These are phyloP conservation scores for Lamproptera curius DNA, from an alignment of 2,888 invertebrate genomes.

Conservation along the genomic window DNA sequence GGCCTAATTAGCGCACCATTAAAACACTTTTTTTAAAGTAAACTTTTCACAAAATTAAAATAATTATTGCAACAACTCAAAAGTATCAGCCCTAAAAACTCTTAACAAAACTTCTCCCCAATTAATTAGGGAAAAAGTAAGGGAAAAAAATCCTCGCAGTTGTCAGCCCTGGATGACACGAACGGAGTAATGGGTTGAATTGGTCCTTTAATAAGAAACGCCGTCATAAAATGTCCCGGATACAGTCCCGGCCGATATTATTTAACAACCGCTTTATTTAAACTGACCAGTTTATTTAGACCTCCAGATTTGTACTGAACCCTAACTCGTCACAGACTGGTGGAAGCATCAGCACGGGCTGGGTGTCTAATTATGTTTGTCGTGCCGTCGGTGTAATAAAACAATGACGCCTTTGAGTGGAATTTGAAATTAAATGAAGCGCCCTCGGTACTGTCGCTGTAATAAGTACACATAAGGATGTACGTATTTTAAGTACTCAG, in stretches of 20 bases:
- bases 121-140: too few relatives aligned
- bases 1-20: too few relatives aligned
- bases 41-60: too few relatives aligned
- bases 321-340: conserved; percentile 11
- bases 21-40: too few relatives aligned
- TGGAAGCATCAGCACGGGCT: not conserved
- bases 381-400: conserved; percentile 15
- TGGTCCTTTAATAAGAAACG: conserved; percentile 68
- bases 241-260: conserved; percentile 52
- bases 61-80: too few relatives aligned
- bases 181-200: conserved; percentile 74
- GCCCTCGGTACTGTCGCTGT: too few relatives aligned
- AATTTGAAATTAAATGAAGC: conserved; percentile 23
- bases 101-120: too few relatives aligned
- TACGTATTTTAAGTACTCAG: too few relatives aligned
- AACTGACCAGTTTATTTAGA: conserved; percentile 33
- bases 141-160: too few relatives aligned
- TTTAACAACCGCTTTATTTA: conserved; percentile 40
- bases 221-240: conserved; percentile 60
- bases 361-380: conserved; percentile 19
- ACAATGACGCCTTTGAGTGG: conserved; percentile 19
- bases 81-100: too few relatives aligned
- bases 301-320: conserved; percentile 23
- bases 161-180: too few relatives aligned
- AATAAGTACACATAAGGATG: too few relatives aligned